Conservation (phyloP, 92 coral and sea anemone genomes). For the Bergia puertoricense region DNA sequence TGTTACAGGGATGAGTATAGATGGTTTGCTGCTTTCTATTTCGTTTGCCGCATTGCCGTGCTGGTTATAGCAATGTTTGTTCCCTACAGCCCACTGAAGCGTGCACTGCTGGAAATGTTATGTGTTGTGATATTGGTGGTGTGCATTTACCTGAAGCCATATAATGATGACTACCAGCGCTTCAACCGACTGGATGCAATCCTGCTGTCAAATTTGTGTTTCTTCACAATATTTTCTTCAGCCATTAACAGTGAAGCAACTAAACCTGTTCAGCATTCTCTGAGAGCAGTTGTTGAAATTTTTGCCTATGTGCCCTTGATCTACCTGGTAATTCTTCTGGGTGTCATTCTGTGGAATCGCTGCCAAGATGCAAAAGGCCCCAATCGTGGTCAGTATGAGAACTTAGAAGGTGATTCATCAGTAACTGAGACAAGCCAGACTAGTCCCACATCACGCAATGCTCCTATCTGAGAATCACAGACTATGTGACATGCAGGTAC, state of each 20-base stretch:
- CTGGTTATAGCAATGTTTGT: constrained; percentile 64
- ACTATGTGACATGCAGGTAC: background rate
- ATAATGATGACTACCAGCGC: constrained; percentile 68
- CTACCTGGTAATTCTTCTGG: constrained; percentile 60
- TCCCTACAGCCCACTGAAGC: constrained; percentile 70
- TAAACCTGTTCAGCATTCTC: constrained; percentile 26
- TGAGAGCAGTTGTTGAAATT: constrained; percentile 51
- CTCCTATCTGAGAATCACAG: constrained; percentile 1
- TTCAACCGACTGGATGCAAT: constrained; percentile 85
- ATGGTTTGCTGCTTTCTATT: constrained; percentile 96
- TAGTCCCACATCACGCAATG: background rate
- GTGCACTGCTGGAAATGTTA: constrained; percentile 75
- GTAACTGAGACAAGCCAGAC: constrained; percentile 7
- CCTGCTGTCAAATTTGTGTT: constrained; percentile 74
- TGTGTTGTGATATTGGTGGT: constrained; percentile 66
- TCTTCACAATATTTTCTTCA: constrained; percentile 70
- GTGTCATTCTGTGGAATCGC: constrained; percentile 2
- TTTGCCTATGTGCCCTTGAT: constrained; percentile 83
- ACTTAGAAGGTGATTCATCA: background rate
- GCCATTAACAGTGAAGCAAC: constrained; percentile 57
- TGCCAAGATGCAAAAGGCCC: background rate
- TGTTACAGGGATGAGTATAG: constrained; percentile 73
- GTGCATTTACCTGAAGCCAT: constrained; percentile 78
- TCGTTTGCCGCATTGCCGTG: constrained; percentile 79
- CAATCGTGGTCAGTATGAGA: constrained; percentile 5